Evolutionary conservation across 2,888 invertebrate species (phyloP).

Genomic region (Drosophila buzzatii): DNA sequence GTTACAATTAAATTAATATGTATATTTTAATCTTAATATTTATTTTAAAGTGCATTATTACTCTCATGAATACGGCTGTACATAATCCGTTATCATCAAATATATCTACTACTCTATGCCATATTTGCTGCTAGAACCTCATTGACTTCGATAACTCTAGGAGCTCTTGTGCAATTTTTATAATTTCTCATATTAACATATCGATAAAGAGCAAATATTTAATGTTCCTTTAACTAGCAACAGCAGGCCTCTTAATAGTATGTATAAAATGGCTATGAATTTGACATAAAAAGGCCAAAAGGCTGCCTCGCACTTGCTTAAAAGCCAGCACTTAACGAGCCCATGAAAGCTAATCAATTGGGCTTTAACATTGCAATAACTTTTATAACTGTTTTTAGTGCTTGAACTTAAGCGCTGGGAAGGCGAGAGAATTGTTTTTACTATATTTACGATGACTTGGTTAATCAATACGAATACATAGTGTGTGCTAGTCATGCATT

Average conservation of each 20-base stretch:
- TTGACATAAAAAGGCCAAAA: not conserved
- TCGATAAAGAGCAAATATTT: not conserved
- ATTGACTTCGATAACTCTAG: too few relatives aligned
- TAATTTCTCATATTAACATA: not conserved
- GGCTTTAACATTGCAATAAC: not conserved
- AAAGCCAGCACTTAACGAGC: not conserved
- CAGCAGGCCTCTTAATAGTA: not conserved
- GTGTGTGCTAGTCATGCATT: not conserved
- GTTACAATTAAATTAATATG: too few relatives aligned
- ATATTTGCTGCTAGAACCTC: too few relatives aligned
- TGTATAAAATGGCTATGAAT: not conserved
- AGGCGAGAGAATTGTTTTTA: too few relatives aligned
- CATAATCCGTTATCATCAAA: too few relatives aligned
- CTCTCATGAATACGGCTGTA: too few relatives aligned
- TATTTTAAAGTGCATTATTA: too few relatives aligned
- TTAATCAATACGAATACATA: not conserved
- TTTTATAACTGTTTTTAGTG: not conserved
- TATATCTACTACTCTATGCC: too few relatives aligned
- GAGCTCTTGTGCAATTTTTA: not conserved
- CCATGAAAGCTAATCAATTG: slow-evolving; percentile 5
- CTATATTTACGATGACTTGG: not conserved
- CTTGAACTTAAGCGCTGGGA: not conserved
- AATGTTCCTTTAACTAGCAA: not conserved
- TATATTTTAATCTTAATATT: too few relatives aligned
- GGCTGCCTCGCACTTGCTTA: not conserved